Evolutionary conservation across 2,797 vertebrate species (phyloP).

Genomic region (Pipistrellus pygmaeus): DNA sequence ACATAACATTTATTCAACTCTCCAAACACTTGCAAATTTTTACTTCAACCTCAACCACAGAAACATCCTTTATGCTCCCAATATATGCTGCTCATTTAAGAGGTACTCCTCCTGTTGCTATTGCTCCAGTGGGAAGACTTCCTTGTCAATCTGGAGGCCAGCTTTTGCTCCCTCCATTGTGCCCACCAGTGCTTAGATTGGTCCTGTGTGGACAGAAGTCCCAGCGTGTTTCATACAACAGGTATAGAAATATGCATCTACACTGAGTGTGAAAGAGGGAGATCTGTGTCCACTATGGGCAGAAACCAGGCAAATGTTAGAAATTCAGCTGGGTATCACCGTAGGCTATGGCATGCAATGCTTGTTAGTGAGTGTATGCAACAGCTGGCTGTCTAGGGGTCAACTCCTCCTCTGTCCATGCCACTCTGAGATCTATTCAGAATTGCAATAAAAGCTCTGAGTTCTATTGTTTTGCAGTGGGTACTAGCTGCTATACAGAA

Average conservation of each 20-base stretch:
- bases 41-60: neutral
- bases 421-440: neutral
- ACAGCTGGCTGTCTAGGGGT: neutral
- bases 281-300: neutral
- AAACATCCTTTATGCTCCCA: neutral
- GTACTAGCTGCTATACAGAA: neutral
- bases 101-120: neutral
- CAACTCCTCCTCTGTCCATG: neutral
- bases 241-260: neutral
- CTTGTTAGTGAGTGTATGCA: neutral
- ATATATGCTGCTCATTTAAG: neutral
- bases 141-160: neutral
- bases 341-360: neutral
- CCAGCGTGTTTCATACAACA: neutral
- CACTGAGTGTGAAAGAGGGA: neutral
- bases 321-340: neutral
- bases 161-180: neutral
- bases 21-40: neutral
- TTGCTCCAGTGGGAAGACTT: neutral
- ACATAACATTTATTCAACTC: neutral
- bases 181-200: neutral
- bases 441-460: neutral
- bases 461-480: neutral
- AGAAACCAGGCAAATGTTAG: constrained; percentile 26
- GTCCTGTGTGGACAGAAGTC: neutral